phyloP scores from a whole-genome alignment of 2,113 vertebrate species.

The Heptranchias perlo region DNA sequence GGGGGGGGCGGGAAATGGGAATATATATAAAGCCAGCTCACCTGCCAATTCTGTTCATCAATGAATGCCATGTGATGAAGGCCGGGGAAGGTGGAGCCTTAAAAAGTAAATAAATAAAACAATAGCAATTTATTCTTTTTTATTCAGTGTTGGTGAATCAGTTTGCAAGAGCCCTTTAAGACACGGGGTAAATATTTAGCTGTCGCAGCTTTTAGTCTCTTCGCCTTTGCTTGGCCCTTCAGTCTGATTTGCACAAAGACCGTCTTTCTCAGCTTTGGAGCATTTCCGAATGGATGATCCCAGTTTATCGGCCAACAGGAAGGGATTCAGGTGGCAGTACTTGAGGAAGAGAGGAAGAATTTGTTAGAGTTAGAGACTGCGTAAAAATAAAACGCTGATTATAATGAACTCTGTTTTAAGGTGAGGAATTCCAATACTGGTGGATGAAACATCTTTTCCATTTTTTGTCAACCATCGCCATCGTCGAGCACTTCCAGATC shows the following conservation, averaged over 20 bases:
- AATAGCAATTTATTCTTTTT: not conserved
- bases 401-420: not conserved
- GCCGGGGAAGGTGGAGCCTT: not conserved
- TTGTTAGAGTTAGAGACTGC: not conserved
- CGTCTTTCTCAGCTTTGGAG: not conserved
- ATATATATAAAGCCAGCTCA: not conserved
- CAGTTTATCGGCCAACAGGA: slow-evolving; percentile 33
- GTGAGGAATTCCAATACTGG: not conserved
- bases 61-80: too few relatives aligned
- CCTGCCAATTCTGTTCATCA: too few relatives aligned
- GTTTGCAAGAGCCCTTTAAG: not conserved
- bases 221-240: not conserved
- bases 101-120: slow-evolving; percentile 41
- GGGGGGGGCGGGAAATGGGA: not conserved
- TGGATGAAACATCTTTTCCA: not conserved
- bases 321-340: slow-evolving; percentile 33
- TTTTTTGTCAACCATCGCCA: not conserved
- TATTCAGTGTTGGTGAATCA: not conserved
- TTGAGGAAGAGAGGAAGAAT: not conserved
- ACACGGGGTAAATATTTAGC: too few relatives aligned
- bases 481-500: not conserved
- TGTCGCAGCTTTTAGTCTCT: not conserved
- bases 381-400: not conserved
- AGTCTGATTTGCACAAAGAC: not conserved
- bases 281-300: slow-evolving; percentile 37